Base-by-base conservation (phyloP, 2,888 invertebrate species). In the Campopleginae sp. region DNA sequence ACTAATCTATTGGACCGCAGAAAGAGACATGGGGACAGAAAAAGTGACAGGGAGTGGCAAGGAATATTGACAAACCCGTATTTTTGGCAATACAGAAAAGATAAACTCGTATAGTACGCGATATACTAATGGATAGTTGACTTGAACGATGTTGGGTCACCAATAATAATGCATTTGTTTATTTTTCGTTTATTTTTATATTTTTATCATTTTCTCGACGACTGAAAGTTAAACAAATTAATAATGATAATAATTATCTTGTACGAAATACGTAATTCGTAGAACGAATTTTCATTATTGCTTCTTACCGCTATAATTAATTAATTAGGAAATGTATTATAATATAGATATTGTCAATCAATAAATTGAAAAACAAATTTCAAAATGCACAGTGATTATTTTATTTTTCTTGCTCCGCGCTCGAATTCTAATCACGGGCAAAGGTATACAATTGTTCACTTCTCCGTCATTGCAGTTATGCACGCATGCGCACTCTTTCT, bases 241-340 rank as follows among this genome's bases (percentile, higher is more conserved):
- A 86, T 82, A 87, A 86, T 77, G 86, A 89, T 88, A 88, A 86
- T 85, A 87, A 88, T 86, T 86, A 86, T 86, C 83, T 84, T 88
- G 89, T 87, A 90, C 86, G 89, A 89, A 71, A 90, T 89, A 88
- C 89, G 82, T 89, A 89, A 92, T 91, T 92, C 91, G 90, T 92
- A 93, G 91, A 90, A 91, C 91, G 89, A 91, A 92, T 92, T 91
- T 92, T 92, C 89, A 91, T 92, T 91, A 91, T 89, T 91, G 92
- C 92, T 92, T 92, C 92, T 92, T 90, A 90, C 91, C 54, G 90
- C 90, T 92, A 91, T 91, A 71, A 31, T 44, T 76, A 88, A 90
- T 84, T 89, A 91, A 89, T 88, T 91, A 91, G 90, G 81, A 87
- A 86, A 86, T 90, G 89, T 90, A 90, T 90, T 90, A 90, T 90